These are phyloP conservation scores for Liopterus haemorrhoidalis DNA, from an alignment of 2,888 invertebrate species.

Conservation along the genomic window DNA sequence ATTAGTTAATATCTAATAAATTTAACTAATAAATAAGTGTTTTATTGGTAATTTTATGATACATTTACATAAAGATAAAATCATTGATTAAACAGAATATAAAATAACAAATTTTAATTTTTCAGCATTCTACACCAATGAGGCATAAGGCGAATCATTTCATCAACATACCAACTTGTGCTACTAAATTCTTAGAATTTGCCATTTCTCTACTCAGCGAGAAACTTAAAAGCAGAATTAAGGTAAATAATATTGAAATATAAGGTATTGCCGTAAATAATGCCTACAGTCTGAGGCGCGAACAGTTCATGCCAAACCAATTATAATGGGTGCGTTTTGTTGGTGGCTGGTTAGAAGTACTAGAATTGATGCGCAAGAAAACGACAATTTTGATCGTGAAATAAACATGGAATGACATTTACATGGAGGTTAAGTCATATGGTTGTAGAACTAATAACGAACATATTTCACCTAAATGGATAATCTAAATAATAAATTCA, in stretches of 20 bases:
- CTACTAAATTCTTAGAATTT: constrained; percentile 76
- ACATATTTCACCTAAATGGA: too few species aligned
- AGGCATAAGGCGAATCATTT: constrained; percentile 85
- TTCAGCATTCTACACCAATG: constrained; percentile 82
- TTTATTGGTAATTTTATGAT: background rate
- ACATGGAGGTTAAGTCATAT: too few species aligned
- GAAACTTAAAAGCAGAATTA: constrained; percentile 73
- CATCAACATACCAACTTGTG: constrained; percentile 75
- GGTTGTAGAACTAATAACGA: too few species aligned
- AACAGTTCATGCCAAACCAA: too few species aligned
- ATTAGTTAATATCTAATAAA: background rate
- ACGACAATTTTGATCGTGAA: too few species aligned
- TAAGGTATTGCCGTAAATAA: constrained; percentile 20
- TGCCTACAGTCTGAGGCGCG: too few species aligned
- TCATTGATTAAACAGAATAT: background rate
- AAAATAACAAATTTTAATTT: constrained; percentile 27
- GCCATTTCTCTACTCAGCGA: constrained; percentile 75
- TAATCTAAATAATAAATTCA: too few species aligned
- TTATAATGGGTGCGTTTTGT: too few species aligned
- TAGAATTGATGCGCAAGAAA: too few species aligned
- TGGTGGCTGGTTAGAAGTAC: too few species aligned
- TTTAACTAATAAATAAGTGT: background rate
- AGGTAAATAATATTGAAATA: constrained; percentile 52
- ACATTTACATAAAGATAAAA: background rate
- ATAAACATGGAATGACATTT: too few species aligned